phyloP scores from a whole-genome alignment of 2,797 vertebrate genomes.

The Picus viridis region DNA sequence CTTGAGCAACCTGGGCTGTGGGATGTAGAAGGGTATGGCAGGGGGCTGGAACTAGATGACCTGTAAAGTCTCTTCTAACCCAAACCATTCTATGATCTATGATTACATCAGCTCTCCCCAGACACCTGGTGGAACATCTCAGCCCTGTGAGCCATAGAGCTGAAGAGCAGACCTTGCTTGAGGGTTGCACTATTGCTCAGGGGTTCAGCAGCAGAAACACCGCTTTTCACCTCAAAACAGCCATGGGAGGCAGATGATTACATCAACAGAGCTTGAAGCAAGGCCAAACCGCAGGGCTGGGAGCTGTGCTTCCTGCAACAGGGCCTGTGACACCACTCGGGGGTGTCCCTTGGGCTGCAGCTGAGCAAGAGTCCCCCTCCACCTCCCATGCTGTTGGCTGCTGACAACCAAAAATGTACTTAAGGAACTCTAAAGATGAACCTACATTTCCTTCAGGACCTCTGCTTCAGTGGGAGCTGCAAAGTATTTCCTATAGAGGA shows the following conservation, averaged over 20 bases:
- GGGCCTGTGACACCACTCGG: rapidly evolving
- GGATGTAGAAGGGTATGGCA: too few species aligned
- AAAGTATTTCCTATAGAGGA: neutral
- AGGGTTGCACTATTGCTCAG: neutral
- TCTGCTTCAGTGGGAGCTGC: neutral
- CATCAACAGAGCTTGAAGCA: neutral
- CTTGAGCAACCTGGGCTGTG: too few species aligned
- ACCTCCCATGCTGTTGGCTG: neutral
- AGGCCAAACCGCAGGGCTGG: neutral
- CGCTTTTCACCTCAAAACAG: neutral
- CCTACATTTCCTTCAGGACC: neutral
- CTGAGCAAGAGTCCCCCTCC: neutral
- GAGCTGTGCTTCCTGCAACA: neutral
- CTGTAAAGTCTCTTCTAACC: too few species aligned
- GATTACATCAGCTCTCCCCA: neutral
- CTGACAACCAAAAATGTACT: neutral
- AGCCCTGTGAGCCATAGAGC: rapidly evolving
- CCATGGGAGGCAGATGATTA: neutral
- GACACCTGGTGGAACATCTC: neutral
- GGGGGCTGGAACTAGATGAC: too few species aligned
- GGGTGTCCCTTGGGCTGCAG: neutral
- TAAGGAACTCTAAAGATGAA: neutral
- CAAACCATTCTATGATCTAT: too few species aligned
- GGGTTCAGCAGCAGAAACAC: neutral
- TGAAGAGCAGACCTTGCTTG: neutral